Evolutionary conservation across 2,888 invertebrate genomes (phyloP), one percentile per base, ranked within the genome.

Genomic region (Chloroclystis v-ata): DNA sequence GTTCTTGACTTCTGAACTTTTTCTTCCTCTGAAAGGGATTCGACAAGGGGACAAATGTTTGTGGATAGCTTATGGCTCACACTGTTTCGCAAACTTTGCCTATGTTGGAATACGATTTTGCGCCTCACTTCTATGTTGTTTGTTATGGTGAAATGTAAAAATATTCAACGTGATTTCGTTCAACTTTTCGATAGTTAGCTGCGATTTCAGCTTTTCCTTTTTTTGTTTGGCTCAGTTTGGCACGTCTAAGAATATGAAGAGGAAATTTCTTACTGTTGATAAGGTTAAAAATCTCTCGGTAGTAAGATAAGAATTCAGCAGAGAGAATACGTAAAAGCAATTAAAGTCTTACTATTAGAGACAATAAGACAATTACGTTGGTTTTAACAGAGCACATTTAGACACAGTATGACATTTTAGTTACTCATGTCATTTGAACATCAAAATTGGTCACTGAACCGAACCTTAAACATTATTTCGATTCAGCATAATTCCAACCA

Each of bases 401-500:
- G n/a, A 60, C 49, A 54, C 43, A 41, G 37, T 55, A 56, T 59
- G 56, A 57, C 53, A 59, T 58, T 60, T 62, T 65, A 57, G 60
- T 49, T 57, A 63, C 52, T 53, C 45, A 43, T 46, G 51, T 47
- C 43, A 40, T 52, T 55, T 55, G 47, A 37, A 38, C 45, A 49
- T 49, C 52, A 28, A 49, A 57, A 52, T 43, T 49, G 14, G 40
- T 32, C 44, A 50, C 35, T 28, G 16, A 13, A 1, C 11, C 44
- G 13, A 41, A 52, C 39, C 33, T 41, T 38, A 47, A 47, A 47
- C 44, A 47, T 52, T 41, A 51, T 44, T 29, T n/a, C n/a, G 44
- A 44, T 44, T 42, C 28, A 42, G 35, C 25, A 9, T 39, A 26
- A 49, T 72, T 72, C 69, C 75, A 77, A 67, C 60, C 65, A 65